Evolutionary conservation across 1,140 invertebrate genomes (phyloP).

Genomic region (Drosophila baimaii): DNA sequence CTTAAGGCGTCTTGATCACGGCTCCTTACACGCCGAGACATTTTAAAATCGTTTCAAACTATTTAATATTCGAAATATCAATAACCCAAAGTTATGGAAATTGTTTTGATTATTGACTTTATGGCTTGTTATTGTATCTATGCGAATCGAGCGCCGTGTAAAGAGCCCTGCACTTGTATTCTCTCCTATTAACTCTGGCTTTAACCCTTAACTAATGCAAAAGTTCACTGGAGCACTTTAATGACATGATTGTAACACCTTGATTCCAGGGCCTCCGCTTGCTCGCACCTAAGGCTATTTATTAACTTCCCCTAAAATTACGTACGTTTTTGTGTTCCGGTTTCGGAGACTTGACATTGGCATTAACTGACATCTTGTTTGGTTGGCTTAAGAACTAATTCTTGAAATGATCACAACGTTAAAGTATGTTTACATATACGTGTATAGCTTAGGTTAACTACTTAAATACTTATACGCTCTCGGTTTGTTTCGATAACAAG

Average conservation of each 20-base stretch:
- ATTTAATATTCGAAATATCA: not conserved
- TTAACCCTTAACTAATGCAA: not conserved
- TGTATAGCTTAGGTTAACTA: conserved; percentile 59
- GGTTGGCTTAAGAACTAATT: conserved; percentile 71
- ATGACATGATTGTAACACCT: conserved; percentile 35
- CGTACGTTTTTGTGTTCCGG: conserved; percentile 37
- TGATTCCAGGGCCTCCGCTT: conserved; percentile 20
- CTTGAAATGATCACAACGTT: conserved; percentile 83
- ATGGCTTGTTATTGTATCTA: conserved; percentile 1
- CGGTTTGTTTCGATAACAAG: conserved; percentile 52
- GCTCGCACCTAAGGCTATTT: conserved; percentile 20
- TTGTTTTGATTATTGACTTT: conserved; percentile 10
- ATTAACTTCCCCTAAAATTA: conserved; percentile 41
- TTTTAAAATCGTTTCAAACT: conserved; percentile 8
- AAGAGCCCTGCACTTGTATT: conserved; percentile 11
- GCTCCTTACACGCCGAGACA: conserved; percentile 24
- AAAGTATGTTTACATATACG: conserved; percentile 66
- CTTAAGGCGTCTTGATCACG: conserved; percentile 64
- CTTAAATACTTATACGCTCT: conserved; percentile 43
- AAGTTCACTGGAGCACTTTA: not conserved
- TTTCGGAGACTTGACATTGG: conserved; percentile 48
- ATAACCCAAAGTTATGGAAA: not conserved
- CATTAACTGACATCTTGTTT: conserved; percentile 41
- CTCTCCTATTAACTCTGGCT: not conserved
- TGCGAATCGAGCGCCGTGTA: conserved; percentile 5